phyloP scores from a whole-genome alignment of 2,888 invertebrate species.

The Anthophora plumipes region DNA sequence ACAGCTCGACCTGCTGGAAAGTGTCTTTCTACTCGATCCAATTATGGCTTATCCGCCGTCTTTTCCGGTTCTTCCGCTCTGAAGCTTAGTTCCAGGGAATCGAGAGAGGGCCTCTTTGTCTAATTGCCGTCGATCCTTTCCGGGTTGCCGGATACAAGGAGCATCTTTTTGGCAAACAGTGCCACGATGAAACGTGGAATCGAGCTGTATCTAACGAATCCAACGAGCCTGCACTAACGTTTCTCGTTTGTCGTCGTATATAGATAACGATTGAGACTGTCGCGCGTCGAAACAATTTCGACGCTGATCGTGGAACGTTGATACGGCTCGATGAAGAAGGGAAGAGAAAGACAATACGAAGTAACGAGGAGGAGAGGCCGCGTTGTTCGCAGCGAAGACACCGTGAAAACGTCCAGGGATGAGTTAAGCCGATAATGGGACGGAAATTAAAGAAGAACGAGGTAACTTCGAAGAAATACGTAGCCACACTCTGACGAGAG shows the following conservation, averaged over 20 bases:
- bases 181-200: no score
- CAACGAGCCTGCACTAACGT: background rate
- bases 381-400: background rate
- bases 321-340: background rate
- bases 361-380: background rate
- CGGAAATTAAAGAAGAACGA: constrained; percentile 44
- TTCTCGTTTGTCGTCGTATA: background rate
- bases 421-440: constrained; percentile 30
- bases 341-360: background rate
- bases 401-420: background rate
- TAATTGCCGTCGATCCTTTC: constrained; percentile 36
- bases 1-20: constrained; percentile 9
- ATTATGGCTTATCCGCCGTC: constrained; percentile 51
- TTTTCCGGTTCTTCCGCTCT: background rate
- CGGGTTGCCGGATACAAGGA: background rate
- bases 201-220: background rate
- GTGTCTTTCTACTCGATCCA: constrained; percentile 54
- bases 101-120: constrained; percentile 3
- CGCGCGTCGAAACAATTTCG: background rate
- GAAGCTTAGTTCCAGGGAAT: background rate
- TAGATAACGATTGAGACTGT: background rate
- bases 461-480: constrained; percentile 25
- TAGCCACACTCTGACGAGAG: background rate
- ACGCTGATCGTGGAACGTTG: background rate
- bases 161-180: background rate